Conservation (phyloP, 2,113 vertebrate genomes). For the Xenotilapia leptura region DNA sequence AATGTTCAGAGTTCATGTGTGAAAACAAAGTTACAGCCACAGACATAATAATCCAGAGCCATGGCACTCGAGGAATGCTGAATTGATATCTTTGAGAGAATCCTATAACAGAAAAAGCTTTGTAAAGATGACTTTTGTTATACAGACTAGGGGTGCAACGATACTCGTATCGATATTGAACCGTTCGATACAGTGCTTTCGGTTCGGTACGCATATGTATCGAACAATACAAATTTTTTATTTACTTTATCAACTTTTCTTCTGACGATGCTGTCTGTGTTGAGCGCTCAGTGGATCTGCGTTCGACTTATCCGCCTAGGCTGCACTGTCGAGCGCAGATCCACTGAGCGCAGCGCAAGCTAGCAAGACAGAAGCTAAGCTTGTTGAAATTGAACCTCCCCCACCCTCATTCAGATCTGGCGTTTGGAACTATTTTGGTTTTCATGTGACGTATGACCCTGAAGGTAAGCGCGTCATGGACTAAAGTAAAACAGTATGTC, state of each 20-base stretch:
- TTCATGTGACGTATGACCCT: accelerated
- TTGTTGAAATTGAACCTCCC: accelerated
- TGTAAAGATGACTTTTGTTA: not conserved
- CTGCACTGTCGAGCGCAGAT: accelerated
- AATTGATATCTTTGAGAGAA: not conserved
- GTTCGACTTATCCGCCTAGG: accelerated
- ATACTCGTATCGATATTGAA: accelerated
- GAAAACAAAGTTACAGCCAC: not conserved
- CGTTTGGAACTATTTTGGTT: accelerated
- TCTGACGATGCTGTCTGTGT: accelerated
- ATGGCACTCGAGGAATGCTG: not conserved
- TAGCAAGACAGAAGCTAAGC: accelerated
- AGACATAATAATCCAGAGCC: not conserved
- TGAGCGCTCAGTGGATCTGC: accelerated
- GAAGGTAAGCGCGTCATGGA: accelerated
- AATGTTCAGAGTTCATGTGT: not conserved
- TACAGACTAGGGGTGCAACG: accelerated
- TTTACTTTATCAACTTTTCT: accelerated
- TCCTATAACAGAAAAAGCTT: not conserved
- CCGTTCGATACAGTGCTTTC: accelerated
- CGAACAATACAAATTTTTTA: accelerated
- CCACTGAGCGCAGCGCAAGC: accelerated
- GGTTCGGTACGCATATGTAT: accelerated
- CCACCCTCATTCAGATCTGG: accelerated
- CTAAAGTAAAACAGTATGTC: accelerated